Percentiles rank a stretch among this genome's conserved stretches.
These are phyloP conservation scores for Nylanderia fulva DNA, from an alignment of 1,140 invertebrate genomes.

Conservation along the genomic window DNA sequence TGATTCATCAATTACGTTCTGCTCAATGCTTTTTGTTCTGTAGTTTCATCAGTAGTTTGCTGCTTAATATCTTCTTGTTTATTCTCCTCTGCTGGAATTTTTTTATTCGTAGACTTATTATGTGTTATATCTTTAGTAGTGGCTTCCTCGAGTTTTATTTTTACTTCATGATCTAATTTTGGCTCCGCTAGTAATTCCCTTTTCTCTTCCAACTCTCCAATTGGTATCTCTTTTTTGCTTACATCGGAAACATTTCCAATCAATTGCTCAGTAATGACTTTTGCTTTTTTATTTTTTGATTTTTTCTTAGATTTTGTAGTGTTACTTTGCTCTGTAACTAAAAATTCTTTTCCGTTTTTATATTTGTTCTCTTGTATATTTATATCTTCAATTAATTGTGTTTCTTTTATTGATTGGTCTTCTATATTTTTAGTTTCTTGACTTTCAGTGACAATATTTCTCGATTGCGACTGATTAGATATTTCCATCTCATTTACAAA, in stretches of 20 bases:
- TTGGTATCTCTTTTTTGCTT: background rate
- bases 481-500: background rate
- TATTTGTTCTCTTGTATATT: background rate
- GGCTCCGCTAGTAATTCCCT: background rate
- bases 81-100: background rate
- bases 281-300: slow-evolving; percentile 42
- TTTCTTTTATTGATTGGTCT: background rate
- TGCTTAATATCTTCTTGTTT: background rate
- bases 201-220: slow-evolving; percentile 24
- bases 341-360: background rate
- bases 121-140: background rate
- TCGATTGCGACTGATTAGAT: background rate
- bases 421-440: slow-evolving; percentile 4
- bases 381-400: background rate
- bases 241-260: background rate
- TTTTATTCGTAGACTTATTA: background rate
- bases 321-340: background rate
- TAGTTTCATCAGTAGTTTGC: background rate
- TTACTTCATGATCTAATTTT: slow-evolving; percentile 27
- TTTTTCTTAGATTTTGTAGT: slow-evolving; percentile 56
- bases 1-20: background rate
- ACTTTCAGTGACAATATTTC: slow-evolving; percentile 3
- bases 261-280: slow-evolving; percentile 5
- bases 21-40: background rate
- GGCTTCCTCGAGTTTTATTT: slow-evolving; percentile 15